A percentile compares a stretch with the other conserved stretches of the same genome.
Evolutionary conservation across 2,888 invertebrate genomes (phyloP).

Genomic region (Lordiphosa fenestrarum): DNA sequence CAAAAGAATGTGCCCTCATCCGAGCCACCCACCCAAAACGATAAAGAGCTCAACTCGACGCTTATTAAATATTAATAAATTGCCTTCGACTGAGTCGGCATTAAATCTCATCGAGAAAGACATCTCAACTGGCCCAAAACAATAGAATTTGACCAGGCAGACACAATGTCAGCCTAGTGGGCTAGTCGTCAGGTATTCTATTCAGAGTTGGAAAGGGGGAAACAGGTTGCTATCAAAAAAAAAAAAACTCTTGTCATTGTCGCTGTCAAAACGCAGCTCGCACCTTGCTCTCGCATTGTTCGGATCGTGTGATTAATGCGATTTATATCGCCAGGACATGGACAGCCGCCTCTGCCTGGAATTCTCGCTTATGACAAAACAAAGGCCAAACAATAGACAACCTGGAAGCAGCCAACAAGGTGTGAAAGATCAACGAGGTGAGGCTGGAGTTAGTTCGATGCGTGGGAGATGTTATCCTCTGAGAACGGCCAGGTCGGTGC

Average conservation of each 20-base stretch:
- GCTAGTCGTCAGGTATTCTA: slow-evolving; percentile 28
- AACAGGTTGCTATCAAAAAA: slow-evolving; percentile 45
- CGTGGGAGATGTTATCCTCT: slow-evolving; percentile 43
- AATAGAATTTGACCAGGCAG: slow-evolving; percentile 28
- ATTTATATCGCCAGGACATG: slow-evolving; percentile 59
- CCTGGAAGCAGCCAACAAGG: slow-evolving; percentile 39
- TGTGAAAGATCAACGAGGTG: slow-evolving; percentile 50
- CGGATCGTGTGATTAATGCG: slow-evolving; percentile 57
- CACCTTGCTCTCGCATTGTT: slow-evolving; percentile 48
- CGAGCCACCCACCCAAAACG: slow-evolving; percentile 42
- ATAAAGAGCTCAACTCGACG: slow-evolving; percentile 43
- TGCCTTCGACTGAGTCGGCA: slow-evolving; percentile 30
- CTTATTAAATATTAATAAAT: slow-evolving; percentile 47
- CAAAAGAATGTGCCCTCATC: slow-evolving; percentile 40
- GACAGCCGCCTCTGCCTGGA: slow-evolving; percentile 17
- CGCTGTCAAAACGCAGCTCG: slow-evolving; percentile 59
- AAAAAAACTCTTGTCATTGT: slow-evolving; percentile 53
- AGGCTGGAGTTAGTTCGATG: slow-evolving; percentile 9
- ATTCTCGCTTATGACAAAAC: slow-evolving; percentile 24
- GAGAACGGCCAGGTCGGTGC: slow-evolving; percentile 19
- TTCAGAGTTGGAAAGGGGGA: slow-evolving; percentile 16
- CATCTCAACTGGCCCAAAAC: slow-evolving; percentile 23
- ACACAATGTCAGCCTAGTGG: slow-evolving; percentile 32
- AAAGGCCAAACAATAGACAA: slow-evolving; percentile 45
- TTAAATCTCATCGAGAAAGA: slow-evolving; percentile 19